phyloP scores from a whole-genome alignment of 1,140 invertebrate species.

The Megathymus violae region DNA sequence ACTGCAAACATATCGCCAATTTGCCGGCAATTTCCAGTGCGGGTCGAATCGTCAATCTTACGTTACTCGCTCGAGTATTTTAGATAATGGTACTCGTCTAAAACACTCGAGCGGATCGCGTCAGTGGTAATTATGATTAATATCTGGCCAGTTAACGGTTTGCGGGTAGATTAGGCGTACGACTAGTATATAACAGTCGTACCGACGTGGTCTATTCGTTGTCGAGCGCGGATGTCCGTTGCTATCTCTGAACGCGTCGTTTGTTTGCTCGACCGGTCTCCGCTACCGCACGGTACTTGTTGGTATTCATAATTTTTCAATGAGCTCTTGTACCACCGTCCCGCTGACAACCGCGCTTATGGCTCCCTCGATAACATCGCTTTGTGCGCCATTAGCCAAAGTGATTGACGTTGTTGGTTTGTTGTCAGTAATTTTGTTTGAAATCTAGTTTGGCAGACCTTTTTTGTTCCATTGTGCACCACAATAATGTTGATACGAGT shows the following conservation, averaged over 20 bases:
- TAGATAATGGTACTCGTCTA: conserved; percentile 71
- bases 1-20: conserved; percentile 50
- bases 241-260: conserved; percentile 52
- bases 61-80: conserved; percentile 57
- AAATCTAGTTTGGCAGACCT: conserved; percentile 47
- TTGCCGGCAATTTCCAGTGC: conserved; percentile 47
- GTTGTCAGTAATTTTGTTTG: conserved; percentile 82
- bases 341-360: conserved; percentile 73
- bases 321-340: conserved; percentile 53
- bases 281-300: conserved; percentile 54
- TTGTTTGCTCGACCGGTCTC: conserved; percentile 57
- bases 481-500: conserved; percentile 54
- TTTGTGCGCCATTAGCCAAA: conserved; percentile 75
- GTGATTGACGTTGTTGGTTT: conserved; percentile 79
- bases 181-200: conserved; percentile 39
- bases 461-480: conserved; percentile 42
- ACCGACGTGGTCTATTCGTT: conserved; percentile 37
- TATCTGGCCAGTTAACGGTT: conserved; percentile 71
- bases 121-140: conserved; percentile 80
- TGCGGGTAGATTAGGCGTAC: conserved; percentile 44
- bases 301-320: conserved; percentile 71
- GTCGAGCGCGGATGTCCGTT: conserved; percentile 54
- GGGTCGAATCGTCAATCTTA: conserved; percentile 58
- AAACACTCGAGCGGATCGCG: conserved; percentile 74
- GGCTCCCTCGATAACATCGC: conserved; percentile 69